Base-by-base conservation (phyloP, 53 echinoderm and acorn worm species). In the Henricia sp. region DNA sequence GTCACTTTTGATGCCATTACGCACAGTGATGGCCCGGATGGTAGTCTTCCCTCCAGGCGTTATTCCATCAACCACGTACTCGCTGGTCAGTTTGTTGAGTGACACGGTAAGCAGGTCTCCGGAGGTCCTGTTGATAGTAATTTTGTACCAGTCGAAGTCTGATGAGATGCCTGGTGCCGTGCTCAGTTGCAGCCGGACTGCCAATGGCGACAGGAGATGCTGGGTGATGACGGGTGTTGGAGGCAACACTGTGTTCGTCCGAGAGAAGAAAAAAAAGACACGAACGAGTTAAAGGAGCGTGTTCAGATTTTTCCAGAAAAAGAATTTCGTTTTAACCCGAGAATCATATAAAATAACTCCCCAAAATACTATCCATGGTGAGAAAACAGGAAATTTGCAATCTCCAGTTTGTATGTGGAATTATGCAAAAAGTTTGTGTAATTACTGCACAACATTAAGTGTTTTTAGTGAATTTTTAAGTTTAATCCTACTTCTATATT, bases 141-240 rank as follows among this genome's bases (percentile, higher is more conserved):
- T 32, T 5, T 48, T 63, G 50, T 80, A 80, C 19, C 24, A 39
- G 50, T 80, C 64, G 24, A 63, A 80, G 46, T 80, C 80, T 16
- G 60, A n/a, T 48, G n/a, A n/a, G n/a, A 57, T 57, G 2, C 37
- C 76, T 4, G 58, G 62, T 16, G 48, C 28, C 28, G 65, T 44
- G 4, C 63, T 62, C 80, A 62, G 63, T 9, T 63, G 13, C 19
- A 80, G 63, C 4, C 48, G 80, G 32, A 42, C 62, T 12, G 64
- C 20, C 6, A 64, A 57, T 13, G 80, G 80, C 6, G 80, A 36
- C 13, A 62, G 19, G 48, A 80, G 35, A 13, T 37, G 80, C 28
- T 62, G 80, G 19, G 80, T 48, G 65, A 80, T 64, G 80, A 80
- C 80, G 62, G 80, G 80, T 42, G 32, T 80, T 5, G 80, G 80